Evolutionary conservation across 2,113 vertebrate genomes (phyloP).

Genomic region (Myiozetetes cayanensis): DNA sequence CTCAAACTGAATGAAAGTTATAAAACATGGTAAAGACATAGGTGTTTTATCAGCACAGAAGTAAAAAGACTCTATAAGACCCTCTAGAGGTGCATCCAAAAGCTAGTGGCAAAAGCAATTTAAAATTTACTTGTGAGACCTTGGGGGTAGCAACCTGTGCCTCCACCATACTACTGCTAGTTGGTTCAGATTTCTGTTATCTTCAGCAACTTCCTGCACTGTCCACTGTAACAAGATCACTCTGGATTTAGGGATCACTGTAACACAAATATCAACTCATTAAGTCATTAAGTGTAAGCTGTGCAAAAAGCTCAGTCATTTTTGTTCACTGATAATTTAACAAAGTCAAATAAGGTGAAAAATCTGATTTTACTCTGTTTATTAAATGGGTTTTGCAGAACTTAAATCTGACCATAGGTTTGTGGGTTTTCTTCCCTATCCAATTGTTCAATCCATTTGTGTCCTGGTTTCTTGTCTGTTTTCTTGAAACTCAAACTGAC

Average conservation of each 20-base stretch:
- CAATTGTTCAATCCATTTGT: not conserved
- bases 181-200: not conserved
- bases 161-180: not conserved
- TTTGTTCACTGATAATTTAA: not conserved
- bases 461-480: not conserved
- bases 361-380: not conserved
- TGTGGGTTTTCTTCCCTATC: not conserved
- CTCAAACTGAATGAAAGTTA: not conserved
- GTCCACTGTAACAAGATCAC: not conserved
- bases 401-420: not conserved
- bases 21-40: not conserved
- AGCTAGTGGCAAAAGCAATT: not conserved
- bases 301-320: not conserved
- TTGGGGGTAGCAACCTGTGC: not conserved
- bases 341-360: not conserved
- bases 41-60: not conserved
- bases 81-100: not conserved
- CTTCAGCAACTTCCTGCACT: not conserved
- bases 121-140: not conserved
- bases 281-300: not conserved
- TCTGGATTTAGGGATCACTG: not conserved
- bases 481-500: not conserved
- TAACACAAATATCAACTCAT: not conserved
- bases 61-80: not conserved
- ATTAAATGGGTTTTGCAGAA: not conserved